A percentile compares a stretch with the other conserved stretches of the same genome.
Evolutionary conservation across 2,113 vertebrate genomes (phyloP).

Genomic region (Phaethornis superciliosus): DNA sequence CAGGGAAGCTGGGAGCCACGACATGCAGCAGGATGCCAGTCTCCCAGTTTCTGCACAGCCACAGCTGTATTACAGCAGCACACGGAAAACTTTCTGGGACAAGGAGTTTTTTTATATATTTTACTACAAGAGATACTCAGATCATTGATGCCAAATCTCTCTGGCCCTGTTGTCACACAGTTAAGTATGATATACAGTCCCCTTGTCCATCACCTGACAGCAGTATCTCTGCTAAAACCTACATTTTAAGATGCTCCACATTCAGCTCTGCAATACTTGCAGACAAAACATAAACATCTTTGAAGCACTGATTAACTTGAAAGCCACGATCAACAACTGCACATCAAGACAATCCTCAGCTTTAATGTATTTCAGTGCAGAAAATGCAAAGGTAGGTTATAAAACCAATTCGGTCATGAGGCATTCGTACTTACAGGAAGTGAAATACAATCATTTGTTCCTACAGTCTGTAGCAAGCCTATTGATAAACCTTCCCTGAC

Average conservation of each 20-base stretch:
- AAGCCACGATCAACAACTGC: neutral
- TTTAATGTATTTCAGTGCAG: neutral
- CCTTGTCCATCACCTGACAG: neutral
- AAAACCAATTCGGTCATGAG: constrained; percentile 9
- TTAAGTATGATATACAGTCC: neutral
- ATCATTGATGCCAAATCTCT: accelerated
- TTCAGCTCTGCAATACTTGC: constrained; percentile 25
- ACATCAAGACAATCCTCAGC: neutral
- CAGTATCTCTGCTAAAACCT: constrained; percentile 4
- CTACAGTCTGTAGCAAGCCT: constrained; percentile 33
- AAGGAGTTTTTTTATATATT: neutral
- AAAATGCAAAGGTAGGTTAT: neutral
- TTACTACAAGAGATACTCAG: neutral
- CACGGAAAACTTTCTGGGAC: neutral
- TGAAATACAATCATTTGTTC: constrained; percentile 29
- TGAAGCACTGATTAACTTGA: constrained; percentile 18
- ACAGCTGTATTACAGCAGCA: neutral
- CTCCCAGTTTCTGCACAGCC: accelerated
- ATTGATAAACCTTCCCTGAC: constrained; percentile 20
- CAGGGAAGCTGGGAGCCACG: neutral
- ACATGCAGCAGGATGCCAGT: accelerated
- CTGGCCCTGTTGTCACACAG: neutral
- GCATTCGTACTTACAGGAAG: neutral
- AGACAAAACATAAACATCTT: constrained; percentile 17
- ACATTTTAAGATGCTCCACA: neutral